Evolutionary conservation across 2,797 vertebrate genomes (phyloP), one percentile per base, ranked within the genome.

Genomic region (Rhinogobio ventralis): DNA sequence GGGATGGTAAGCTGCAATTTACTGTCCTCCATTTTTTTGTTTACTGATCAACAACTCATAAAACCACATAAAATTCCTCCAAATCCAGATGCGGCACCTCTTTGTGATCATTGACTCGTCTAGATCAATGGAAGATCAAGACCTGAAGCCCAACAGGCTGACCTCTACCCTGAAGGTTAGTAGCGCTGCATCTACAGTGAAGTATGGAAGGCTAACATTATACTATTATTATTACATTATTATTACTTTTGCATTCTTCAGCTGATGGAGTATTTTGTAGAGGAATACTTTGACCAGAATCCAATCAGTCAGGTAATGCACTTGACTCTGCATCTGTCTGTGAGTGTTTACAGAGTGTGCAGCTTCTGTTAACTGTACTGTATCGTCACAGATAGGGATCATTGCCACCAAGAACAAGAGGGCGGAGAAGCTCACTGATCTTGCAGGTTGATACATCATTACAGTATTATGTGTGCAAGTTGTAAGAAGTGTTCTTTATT

Each of bases 261-360:
- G 98, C 92, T 99, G 85, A 85, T 99, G 93, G 97, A 99, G 90
- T 94, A 94, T 80, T 99, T 99, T 88, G 95, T 99, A 49, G 97
- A 97, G 75, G 98, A 99, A 88, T 99, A 98, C 91, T 99, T 99
- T 93, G 98, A 99, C 91, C 98, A 99, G 90, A 99, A 99, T 90
- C 98, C 98, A 86, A 97, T 99, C 90, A 99, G 98, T 93, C 98
- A 99, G 97, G 98, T 99, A 93, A 30, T 93, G 11, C 9, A 25
- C 28, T 55, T 42, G 39, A 17, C 30, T 20, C 14, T 49, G 7
- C 28, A 25, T 42, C 23, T 73, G n/a, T n/a, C 19, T 7, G 5
- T 89, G 83, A 92, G 85, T 88, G 82, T 89, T 91, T 55, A 49
- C 14, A 13, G 53, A 3, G 9, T 84, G 28, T 60, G 28, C 25